A percentile compares a stretch with the other conserved stretches of the same genome.
Evolutionary conservation across 2,888 invertebrate genomes (phyloP).

Genomic region (Ischnus inquisitorius): DNA sequence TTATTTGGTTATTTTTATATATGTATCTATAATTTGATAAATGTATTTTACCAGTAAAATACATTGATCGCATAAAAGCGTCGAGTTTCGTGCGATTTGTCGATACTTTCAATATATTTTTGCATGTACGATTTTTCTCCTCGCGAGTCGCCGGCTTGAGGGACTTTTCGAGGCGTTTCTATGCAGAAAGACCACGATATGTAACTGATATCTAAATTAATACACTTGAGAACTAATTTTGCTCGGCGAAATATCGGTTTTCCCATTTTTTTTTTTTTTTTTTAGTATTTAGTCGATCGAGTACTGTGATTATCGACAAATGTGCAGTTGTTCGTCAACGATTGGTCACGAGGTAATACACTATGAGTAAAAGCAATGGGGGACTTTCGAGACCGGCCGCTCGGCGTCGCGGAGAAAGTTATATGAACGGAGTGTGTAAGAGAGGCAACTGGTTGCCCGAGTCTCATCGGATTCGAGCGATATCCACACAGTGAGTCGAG

Average conservation of each 20-base stretch:
- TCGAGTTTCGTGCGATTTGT: too few relatives aligned
- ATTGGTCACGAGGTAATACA: slow-evolving; percentile 18
- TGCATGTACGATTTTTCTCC: neutral
- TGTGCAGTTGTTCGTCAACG: slow-evolving; percentile 16
- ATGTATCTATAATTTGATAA: too few relatives aligned
- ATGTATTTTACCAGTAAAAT: too few relatives aligned
- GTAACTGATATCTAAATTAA: neutral
- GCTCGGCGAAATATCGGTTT: neutral
- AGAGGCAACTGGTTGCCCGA: slow-evolving; percentile 42
- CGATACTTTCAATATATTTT: too few relatives aligned
- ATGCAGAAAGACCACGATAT: neutral
- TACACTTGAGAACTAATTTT: neutral
- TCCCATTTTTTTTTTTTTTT: neutral
- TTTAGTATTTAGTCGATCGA: neutral
- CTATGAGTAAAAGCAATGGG: slow-evolving; percentile 64
- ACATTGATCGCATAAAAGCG: too few relatives aligned
- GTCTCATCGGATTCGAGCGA: slow-evolving; percentile 26
- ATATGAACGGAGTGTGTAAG: slow-evolving; percentile 38
- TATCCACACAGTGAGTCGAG: neutral
- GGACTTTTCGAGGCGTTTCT: neutral
- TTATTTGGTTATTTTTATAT: too few relatives aligned
- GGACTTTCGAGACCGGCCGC: slow-evolving; percentile 68
- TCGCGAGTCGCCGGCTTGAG: neutral
- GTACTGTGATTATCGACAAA: slow-evolving; percentile 2
- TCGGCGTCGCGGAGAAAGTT: slow-evolving; percentile 63